phyloP scores from a whole-genome alignment of 1,140 invertebrate species.

The Phocides pigmalion region DNA sequence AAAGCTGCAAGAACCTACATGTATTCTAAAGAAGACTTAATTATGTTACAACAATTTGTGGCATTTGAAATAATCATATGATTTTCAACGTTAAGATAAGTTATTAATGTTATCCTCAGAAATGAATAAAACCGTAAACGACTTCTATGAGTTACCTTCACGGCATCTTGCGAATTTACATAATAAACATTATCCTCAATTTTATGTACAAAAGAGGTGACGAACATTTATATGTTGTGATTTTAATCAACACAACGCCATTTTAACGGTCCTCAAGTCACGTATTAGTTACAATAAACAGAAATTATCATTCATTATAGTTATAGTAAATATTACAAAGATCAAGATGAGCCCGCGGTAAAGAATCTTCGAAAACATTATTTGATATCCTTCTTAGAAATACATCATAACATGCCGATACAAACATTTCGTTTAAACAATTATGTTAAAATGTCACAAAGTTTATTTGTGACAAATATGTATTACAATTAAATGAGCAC shows the following conservation, averaged over 20 bases:
- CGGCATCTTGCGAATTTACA: conserved; percentile 22
- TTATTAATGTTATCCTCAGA: conserved; percentile 9
- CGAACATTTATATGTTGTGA: conserved; percentile 16
- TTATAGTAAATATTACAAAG: conserved; percentile 35
- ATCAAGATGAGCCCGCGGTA: conserved; percentile 37
- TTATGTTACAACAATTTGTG: background rate
- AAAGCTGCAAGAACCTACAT: no score
- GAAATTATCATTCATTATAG: conserved; percentile 30
- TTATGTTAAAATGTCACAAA: no score
- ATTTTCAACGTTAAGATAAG: background rate
- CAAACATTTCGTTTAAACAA: no score
- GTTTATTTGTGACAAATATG: no score
- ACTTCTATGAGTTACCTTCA: conserved; percentile 21
- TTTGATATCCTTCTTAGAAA: conserved; percentile 1
- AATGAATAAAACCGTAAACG: conserved; percentile 8
- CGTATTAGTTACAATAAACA: conserved; percentile 30
- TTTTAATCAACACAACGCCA: conserved; percentile 32
- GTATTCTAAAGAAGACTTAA: no score
- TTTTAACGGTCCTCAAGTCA: conserved; percentile 26
- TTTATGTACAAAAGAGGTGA: conserved; percentile 24
- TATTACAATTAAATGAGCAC: no score
- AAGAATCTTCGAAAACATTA: conserved; percentile 34
- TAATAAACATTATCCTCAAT: conserved; percentile 28
- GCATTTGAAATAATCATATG: background rate
- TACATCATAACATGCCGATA: no score